phyloP scores from a whole-genome alignment of 2,888 invertebrate species.

The Blera fallax region DNA sequence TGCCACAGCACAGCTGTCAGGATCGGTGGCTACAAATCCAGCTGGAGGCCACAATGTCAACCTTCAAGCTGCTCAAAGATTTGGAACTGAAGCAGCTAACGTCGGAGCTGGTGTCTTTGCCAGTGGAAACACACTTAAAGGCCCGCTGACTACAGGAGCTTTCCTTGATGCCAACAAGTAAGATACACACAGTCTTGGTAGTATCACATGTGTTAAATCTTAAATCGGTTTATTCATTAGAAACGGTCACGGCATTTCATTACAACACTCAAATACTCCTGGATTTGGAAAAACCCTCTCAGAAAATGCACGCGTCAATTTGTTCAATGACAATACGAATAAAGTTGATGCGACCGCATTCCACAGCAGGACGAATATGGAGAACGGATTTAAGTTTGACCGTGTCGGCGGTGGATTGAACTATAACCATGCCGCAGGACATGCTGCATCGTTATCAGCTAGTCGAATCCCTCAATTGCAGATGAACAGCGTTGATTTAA shows the following conservation, averaged over 20 bases:
- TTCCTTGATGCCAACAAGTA: conserved; percentile 77
- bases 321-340: conserved; percentile 73
- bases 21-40: conserved; percentile 74
- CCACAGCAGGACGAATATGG: conserved; percentile 74
- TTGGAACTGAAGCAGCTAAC: conserved; percentile 74
- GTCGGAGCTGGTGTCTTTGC: conserved; percentile 76
- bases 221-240: conserved; percentile 58
- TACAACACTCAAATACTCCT: conserved; percentile 76
- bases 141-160: conserved; percentile 76
- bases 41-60: conserved; percentile 73
- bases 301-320: conserved; percentile 74
- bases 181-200: not conserved
- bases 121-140: conserved; percentile 73
- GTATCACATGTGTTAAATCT: not conserved
- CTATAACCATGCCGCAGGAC: conserved; percentile 74
- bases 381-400: conserved; percentile 71
- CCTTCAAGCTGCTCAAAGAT: conserved; percentile 59
- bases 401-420: conserved; percentile 76
- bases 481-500: conserved; percentile 75
- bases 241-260: conserved; percentile 75
- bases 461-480: conserved; percentile 76
- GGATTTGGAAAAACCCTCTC: conserved; percentile 74
- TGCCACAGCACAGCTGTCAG: conserved; percentile 45
- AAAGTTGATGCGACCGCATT: conserved; percentile 75
- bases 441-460: conserved; percentile 75